A percentile compares a stretch with the other conserved stretches of the same genome.
phyloP scores from a whole-genome alignment of 1,140 invertebrate genomes.

The Ceratina japonica region DNA sequence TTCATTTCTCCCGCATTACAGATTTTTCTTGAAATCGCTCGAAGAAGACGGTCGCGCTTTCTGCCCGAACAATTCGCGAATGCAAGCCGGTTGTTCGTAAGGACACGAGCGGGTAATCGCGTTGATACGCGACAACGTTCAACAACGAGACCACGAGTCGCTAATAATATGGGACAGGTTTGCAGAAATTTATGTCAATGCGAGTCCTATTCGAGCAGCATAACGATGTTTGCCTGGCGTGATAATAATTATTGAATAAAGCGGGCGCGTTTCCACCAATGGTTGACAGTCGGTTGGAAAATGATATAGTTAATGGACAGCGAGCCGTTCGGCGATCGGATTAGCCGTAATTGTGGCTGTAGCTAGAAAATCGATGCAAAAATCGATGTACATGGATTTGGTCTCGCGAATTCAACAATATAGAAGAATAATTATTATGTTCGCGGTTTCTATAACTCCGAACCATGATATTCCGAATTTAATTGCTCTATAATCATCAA shows the following conservation, averaged over 20 bases:
- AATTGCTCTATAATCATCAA: neutral
- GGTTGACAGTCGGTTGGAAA: slow-evolving; percentile 18
- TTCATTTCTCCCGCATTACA: too few relatives aligned
- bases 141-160: slow-evolving; percentile 23
- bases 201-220: neutral
- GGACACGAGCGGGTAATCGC: slow-evolving; percentile 3
- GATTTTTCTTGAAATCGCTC: neutral
- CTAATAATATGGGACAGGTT: neutral
- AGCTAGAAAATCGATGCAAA: neutral
- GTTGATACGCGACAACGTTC: slow-evolving; percentile 23
- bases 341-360: neutral
- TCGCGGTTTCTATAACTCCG: too few relatives aligned
- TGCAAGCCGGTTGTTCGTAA: neutral
- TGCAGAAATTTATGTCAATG: slow-evolving; percentile 14
- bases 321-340: neutral
- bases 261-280: slow-evolving; percentile 3
- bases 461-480: neutral
- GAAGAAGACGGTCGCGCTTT: neutral
- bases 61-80: neutral
- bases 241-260: slow-evolving; percentile 31
- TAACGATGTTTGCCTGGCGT: slow-evolving; percentile 23
- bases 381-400: neutral
- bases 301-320: slow-evolving; percentile 25
- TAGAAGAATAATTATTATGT: neutral
- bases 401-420: neutral